A percentile compares a stretch with the other conserved stretches of the same genome.
phyloP scores from a whole-genome alignment of 1,140 invertebrate genomes.

The Tribolium castaneum region DNA sequence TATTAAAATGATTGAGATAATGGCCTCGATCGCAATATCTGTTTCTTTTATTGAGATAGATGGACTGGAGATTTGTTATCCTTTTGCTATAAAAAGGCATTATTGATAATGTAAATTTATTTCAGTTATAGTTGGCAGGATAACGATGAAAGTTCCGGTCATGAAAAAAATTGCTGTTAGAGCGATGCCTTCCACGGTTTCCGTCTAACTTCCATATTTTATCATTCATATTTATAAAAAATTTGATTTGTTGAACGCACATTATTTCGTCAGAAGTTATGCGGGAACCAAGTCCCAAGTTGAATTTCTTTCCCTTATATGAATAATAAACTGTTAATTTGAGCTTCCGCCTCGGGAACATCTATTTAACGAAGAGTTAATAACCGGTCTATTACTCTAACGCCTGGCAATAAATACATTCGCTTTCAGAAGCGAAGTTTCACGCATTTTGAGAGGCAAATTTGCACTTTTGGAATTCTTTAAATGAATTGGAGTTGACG shows the following conservation, averaged over 20 bases:
- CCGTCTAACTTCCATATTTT: constrained; percentile 4
- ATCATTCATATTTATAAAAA: constrained; percentile 15
- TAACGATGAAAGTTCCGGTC: not conserved
- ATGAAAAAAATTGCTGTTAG: constrained; percentile 2
- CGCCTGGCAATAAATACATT: constrained; percentile 33
- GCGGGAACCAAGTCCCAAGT: constrained; percentile 2
- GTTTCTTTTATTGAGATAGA: constrained; percentile 34
- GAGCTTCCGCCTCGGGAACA: constrained; percentile 31
- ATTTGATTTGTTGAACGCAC: not conserved
- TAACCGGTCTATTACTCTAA: constrained; percentile 32
- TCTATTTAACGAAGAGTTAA: constrained; percentile 38
- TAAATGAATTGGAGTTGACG: constrained; percentile 50
- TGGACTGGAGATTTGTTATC: constrained; percentile 29
- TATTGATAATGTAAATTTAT: constrained; percentile 36
- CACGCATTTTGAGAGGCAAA: constrained; percentile 28
- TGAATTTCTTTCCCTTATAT: constrained; percentile 15
- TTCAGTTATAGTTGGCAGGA: constrained; percentile 31
- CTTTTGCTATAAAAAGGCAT: constrained; percentile 20
- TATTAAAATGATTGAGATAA: constrained; percentile 33
- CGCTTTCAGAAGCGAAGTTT: not conserved
- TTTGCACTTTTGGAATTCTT: constrained; percentile 45
- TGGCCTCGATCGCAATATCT: constrained; percentile 2
- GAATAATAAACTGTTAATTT: constrained; percentile 39
- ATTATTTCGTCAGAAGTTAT: not conserved
- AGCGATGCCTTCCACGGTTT: constrained; percentile 9